phyloP scores from a whole-genome alignment of 2,888 invertebrate species.

The Oegoconia quadripuncta region DNA sequence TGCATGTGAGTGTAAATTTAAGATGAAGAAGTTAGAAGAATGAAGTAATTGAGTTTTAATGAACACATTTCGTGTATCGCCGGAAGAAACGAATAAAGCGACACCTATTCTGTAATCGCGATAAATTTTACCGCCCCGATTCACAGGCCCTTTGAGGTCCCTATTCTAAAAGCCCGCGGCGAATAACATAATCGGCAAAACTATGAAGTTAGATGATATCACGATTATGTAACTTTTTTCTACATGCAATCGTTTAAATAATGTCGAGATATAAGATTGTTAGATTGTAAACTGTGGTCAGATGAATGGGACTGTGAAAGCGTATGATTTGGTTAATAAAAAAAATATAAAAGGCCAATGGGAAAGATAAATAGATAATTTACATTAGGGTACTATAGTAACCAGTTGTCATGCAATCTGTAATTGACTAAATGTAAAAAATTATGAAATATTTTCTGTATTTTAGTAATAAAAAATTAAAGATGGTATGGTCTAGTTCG shows the following conservation, averaged over 20 bases:
- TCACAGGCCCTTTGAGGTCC: slow-evolving; percentile 23
- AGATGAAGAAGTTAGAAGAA: too few species aligned
- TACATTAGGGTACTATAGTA: too few species aligned
- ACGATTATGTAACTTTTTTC: slow-evolving; percentile 21
- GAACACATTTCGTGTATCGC: slow-evolving; percentile 11
- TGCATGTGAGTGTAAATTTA: too few species aligned
- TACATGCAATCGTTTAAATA: slow-evolving; percentile 18
- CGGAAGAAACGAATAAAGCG: slow-evolving; percentile 20
- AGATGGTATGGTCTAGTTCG: too few species aligned
- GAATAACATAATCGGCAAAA: slow-evolving; percentile 18
- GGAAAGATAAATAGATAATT: too few species aligned
- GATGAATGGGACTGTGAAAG: slow-evolving; percentile 12
- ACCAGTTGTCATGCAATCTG: too few species aligned
- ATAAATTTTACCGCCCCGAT: slow-evolving; percentile 22
- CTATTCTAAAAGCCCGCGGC: slow-evolving; percentile 14
- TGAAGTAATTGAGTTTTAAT: slow-evolving; percentile 5
- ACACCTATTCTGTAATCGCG: slow-evolving; percentile 18
- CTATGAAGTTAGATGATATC: slow-evolving; percentile 19
- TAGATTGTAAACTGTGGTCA: slow-evolving; percentile 7
- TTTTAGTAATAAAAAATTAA: too few species aligned
- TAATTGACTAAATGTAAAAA: too few species aligned
- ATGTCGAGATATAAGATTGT: slow-evolving; percentile 18
- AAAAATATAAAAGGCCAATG: slow-evolving; percentile 1
- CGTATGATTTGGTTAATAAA: not conserved
- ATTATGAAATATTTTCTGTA: too few species aligned